A percentile compares a stretch with the other conserved stretches of the same genome.
These are phyloP conservation scores for Sinosuthora webbiana DNA, from an alignment of 2,113 vertebrate species.

Conservation along the genomic window DNA sequence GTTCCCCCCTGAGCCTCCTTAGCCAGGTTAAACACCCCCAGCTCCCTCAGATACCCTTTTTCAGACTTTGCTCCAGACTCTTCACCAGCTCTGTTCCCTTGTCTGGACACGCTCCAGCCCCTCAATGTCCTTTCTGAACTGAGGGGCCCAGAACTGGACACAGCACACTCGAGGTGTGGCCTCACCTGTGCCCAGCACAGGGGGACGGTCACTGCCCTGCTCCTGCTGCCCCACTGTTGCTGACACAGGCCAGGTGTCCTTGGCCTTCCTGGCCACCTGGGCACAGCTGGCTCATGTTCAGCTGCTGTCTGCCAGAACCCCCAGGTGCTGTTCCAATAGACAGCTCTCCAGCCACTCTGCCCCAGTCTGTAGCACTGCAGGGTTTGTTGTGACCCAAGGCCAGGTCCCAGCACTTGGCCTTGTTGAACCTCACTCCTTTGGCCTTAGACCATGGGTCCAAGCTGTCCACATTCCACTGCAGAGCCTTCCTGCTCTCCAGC, in stretches of 20 bases:
- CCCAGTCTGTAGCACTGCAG: neutral
- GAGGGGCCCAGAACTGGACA: neutral
- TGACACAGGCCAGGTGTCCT: neutral
- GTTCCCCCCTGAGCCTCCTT: no score
- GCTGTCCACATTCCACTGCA: neutral
- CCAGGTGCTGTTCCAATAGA: neutral
- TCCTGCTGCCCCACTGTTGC: neutral
- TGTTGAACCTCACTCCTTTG: neutral
- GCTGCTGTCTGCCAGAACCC: fast-evolving
- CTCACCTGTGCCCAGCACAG: neutral
- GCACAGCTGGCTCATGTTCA: neutral
- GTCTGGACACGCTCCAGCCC: fast-evolving
- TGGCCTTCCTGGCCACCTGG: neutral
- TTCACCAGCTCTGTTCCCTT: fast-evolving
- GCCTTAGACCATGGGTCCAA: neutral
- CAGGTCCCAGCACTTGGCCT: neutral
- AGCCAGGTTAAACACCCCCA: neutral
- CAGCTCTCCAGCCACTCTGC: neutral
- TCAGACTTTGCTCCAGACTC: neutral
- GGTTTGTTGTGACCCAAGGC: neutral
- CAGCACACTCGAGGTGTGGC: fast-evolving
- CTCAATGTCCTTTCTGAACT: no score
- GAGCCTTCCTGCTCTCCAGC: neutral
- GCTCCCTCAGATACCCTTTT: fast-evolving
- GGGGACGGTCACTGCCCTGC: neutral